These are phyloP conservation scores for Muntiacus muntjak DNA, from an alignment of 2,113 vertebrate species.

Conservation along the genomic window DNA sequence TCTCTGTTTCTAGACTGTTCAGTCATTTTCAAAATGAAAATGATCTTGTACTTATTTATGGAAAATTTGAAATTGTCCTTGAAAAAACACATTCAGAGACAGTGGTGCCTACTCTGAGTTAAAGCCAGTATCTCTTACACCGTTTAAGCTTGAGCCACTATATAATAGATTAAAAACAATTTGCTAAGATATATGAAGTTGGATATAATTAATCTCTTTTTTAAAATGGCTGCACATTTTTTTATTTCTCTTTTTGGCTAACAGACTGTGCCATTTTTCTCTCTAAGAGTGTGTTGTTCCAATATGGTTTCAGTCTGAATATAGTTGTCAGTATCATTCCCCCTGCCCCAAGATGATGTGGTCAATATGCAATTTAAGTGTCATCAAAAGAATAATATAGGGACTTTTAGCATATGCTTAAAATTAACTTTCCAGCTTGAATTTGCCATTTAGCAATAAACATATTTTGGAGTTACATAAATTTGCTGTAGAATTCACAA, in stretches of 20 bases:
- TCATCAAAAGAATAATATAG: neutral
- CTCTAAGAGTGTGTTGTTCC: neutral
- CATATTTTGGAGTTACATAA: neutral
- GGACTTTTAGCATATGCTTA: neutral
- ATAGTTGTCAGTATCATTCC: neutral
- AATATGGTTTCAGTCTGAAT: neutral
- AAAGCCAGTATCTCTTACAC: neutral
- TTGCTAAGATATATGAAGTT: neutral
- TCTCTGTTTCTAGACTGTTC: slow-evolving; percentile 26
- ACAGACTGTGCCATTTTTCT: neutral
- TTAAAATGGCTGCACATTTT: neutral
- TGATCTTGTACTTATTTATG: slow-evolving; percentile 42
- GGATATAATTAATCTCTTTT: neutral
- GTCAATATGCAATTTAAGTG: neutral
- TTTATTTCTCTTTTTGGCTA: neutral
- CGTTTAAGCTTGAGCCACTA: neutral
- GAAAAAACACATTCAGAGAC: slow-evolving; percentile 46
- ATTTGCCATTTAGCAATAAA: neutral
- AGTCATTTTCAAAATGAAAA: slow-evolving; percentile 51
- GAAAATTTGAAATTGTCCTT: slow-evolving; percentile 62
- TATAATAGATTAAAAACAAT: neutral
- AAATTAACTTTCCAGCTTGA: neutral
- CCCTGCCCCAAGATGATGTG: neutral
- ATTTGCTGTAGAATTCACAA: neutral
- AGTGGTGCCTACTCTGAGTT: slow-evolving; percentile 29